Base-by-base conservation (phyloP, 2,888 invertebrate genomes). In the Crematogaster levior region DNA sequence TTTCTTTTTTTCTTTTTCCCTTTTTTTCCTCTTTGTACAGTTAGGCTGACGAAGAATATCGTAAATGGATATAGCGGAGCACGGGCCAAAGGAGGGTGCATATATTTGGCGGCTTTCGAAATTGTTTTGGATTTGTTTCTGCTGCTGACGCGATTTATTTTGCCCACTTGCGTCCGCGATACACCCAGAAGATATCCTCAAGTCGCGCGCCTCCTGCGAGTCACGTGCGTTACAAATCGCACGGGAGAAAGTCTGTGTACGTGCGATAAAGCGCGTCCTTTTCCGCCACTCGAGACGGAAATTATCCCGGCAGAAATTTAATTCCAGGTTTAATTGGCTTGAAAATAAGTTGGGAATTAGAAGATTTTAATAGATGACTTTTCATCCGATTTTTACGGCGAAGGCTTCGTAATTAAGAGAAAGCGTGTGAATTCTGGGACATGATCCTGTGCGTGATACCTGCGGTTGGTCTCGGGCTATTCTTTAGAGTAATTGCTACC, bases 401-500 rank as follows among this genome's bases (percentile, higher is more conserved):
- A 6, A 65, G 10, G 30, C 18, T 24, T 15, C 10, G 43, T n/a
- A 56, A 65, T 46, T 34, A 56, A 34, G 43, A 46, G 77, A 58
- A 56, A 68, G 43, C 34, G 66, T 68, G 53, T 30, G 56, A 77
- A 21, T 58, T 40, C 43, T 30, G 24, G 21, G 21, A 68, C 56
- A 56, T n/a, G n/a, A n/a, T 53, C 18, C 24, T 12, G 56, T 18
- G 24, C 40, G 37, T 21, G 30, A 56, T 53, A 75, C 56, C 34
- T 3, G 21, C 51, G 51, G 27, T 3, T 10, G 15, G 15, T 56
- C 70, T 46, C 56, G 24, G 30, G n/a, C 30, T 79, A 34, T 63
- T 77, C 56, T 77, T 30, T 15, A 34, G 56, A 21, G 24, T 77
- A 68, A 79, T 79, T 70, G 43, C 77, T 27, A n/a, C 24, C 61